Percentiles rank a stretch among this genome's conserved stretches.
Conservation (phyloP, 2,888 invertebrate species). For the Acrobasis consociella region DNA sequence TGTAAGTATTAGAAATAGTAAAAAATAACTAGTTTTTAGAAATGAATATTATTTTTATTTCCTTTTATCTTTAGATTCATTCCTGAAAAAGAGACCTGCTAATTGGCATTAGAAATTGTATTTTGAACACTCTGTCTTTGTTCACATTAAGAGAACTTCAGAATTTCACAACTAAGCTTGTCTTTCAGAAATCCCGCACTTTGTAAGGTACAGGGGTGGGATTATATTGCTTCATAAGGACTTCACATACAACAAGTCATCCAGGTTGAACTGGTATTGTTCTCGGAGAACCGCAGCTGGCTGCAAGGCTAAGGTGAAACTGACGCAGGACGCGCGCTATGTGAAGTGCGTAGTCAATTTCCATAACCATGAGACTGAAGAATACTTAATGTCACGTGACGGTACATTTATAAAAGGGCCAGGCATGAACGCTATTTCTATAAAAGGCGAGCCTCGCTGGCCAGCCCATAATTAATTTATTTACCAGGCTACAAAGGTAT, state of each 20-base stretch:
- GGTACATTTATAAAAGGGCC: slow-evolving; percentile 31
- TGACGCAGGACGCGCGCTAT: slow-evolving; percentile 33
- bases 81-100: too few relatives aligned
- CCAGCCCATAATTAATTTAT: background rate
- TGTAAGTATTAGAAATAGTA: too few relatives aligned
- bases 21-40: too few relatives aligned
- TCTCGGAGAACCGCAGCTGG: slow-evolving; percentile 33
- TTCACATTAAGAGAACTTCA: background rate
- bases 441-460: slow-evolving; percentile 1
- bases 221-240: slow-evolving; percentile 38
- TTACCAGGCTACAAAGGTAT: background rate
- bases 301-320: slow-evolving; percentile 40
- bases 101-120: too few relatives aligned
- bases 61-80: too few relatives aligned
- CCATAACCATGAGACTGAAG: slow-evolving; percentile 33
- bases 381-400: slow-evolving; percentile 27
- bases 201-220: slow-evolving; percentile 32
- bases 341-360: slow-evolving; percentile 27
- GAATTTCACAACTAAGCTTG: background rate
- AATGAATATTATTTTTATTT: too few relatives aligned
- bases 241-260: slow-evolving; percentile 39
- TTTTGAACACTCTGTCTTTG: too few relatives aligned
- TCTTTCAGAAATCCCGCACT: slow-evolving; percentile 1
- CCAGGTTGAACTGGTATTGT: slow-evolving; percentile 39
- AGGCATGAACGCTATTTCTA: slow-evolving; percentile 4